Percentiles rank a stretch among this genome's conserved stretches.
Conservation (phyloP, 2,888 invertebrate species). For the Lucinisca nassula region DNA sequence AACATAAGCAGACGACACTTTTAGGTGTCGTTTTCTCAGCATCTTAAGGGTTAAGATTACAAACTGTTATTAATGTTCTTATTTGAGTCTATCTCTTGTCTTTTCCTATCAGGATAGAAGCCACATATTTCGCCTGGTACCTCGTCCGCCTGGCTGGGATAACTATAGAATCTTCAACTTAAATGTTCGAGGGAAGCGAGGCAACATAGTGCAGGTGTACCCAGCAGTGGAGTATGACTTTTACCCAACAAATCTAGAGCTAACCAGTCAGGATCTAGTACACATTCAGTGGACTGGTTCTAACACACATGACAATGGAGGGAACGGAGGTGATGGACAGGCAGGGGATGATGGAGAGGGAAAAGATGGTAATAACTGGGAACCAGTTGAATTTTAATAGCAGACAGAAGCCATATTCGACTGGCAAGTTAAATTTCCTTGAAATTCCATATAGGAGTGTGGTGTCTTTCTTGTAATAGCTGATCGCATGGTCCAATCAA, state of each 20-base stretch:
- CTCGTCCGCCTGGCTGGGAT: conserved; percentile 76
- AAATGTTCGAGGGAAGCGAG: conserved; percentile 86
- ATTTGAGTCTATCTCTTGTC: too few species aligned
- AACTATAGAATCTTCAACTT: conserved; percentile 80
- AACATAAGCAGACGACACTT: too few species aligned
- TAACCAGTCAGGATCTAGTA: conserved; percentile 79
- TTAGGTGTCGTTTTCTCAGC: too few species aligned
- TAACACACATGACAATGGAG: conserved; percentile 86
- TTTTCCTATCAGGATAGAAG: conserved; percentile 82
- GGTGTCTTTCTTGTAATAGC: too few species aligned
- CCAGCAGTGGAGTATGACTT: conserved; percentile 88
- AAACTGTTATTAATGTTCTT: too few species aligned
- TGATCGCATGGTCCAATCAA: too few species aligned
- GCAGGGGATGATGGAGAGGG: conserved; percentile 87
- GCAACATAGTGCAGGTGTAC: conserved; percentile 87
- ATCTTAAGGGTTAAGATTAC: too few species aligned
- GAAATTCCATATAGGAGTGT: too few species aligned
- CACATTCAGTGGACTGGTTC: conserved; percentile 88
- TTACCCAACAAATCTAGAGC: conserved; percentile 78
- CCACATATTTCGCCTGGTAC: conserved; percentile 84
- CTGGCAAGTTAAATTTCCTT: too few species aligned
- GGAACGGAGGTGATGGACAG: conserved; percentile 86
- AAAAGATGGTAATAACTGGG: conserved; percentile 80
- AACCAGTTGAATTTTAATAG: too few species aligned
- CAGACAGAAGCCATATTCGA: too few species aligned